Evolutionary conservation across 1,140 invertebrate genomes (phyloP).

Genomic region (Musca vetustissima): DNA sequence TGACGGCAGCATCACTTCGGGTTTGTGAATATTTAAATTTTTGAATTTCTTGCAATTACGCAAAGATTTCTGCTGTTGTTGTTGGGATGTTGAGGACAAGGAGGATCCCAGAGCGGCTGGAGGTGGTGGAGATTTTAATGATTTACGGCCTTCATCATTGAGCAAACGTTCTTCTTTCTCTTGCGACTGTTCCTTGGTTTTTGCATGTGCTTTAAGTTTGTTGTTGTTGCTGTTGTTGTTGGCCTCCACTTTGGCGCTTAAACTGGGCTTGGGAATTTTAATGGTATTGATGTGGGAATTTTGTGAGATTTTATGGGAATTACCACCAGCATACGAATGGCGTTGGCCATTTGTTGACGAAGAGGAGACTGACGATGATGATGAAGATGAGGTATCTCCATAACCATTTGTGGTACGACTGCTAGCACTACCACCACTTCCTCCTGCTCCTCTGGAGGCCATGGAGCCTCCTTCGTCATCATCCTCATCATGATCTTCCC

Average conservation of each 20-base stretch:
- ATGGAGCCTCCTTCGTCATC: slow-evolving; percentile 30
- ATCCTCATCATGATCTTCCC: slow-evolving; percentile 47
- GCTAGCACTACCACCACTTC: slow-evolving; percentile 8
- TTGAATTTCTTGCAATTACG: slow-evolving; percentile 48
- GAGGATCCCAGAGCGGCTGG: too few species aligned
- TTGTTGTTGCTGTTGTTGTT: slow-evolving; percentile 18
- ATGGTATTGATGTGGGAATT: too few species aligned
- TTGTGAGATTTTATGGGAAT: background rate
- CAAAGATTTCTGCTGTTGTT: too few species aligned
- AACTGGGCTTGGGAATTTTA: slow-evolving; percentile 13
- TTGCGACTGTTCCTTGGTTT: too few species aligned
- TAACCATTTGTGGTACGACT: background rate
- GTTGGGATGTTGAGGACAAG: too few species aligned
- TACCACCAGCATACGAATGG: too few species aligned
- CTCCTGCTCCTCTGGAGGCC: background rate
- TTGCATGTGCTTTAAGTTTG: background rate
- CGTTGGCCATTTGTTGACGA: background rate
- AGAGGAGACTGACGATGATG: background rate
- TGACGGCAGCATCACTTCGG: slow-evolving; percentile 51
- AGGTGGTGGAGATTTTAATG: too few species aligned
- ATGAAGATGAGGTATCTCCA: background rate
- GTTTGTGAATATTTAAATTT: slow-evolving; percentile 51
- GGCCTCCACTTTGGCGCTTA: slow-evolving; percentile 40
- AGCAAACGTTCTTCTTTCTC: too few species aligned
- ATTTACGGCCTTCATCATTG: too few species aligned